phyloP scores from a whole-genome alignment of 2,888 invertebrate genomes.

The Ormyrus nitidulus region DNA sequence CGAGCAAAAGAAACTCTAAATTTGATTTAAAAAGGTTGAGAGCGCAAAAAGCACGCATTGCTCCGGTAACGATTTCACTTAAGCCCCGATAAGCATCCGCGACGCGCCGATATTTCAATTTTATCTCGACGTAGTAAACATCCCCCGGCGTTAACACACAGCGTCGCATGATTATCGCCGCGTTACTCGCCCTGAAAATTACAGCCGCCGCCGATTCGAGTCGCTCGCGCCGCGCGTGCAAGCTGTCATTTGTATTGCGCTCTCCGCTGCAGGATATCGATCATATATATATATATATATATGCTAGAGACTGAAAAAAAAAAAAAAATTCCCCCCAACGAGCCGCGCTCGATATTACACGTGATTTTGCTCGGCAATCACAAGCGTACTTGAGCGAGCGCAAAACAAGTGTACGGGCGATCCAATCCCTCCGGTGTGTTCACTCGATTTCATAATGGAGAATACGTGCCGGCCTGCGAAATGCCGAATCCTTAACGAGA shows the following conservation, averaged over 20 bases:
- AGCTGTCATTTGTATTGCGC: slow-evolving; percentile 38
- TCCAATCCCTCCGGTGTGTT: slow-evolving; percentile 14
- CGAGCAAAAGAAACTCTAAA: neutral
- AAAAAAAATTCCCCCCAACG: neutral
- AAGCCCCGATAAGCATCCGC: no score
- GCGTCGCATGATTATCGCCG: no score
- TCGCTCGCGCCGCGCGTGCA: no score
- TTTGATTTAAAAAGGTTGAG: neutral
- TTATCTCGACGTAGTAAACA: no score
- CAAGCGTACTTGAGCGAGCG: slow-evolving; percentile 40
- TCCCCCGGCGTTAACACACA: no score
- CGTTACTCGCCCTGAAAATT: no score
- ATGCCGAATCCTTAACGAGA: slow-evolving; percentile 43
- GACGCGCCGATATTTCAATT: no score
- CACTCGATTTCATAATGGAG: slow-evolving; percentile 42
- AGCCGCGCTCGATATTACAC: neutral
- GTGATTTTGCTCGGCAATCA: slow-evolving; percentile 32
- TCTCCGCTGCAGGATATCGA: slow-evolving; percentile 25
- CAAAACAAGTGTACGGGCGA: slow-evolving; percentile 30
- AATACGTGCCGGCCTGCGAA: slow-evolving; percentile 30
- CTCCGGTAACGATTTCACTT: no score
- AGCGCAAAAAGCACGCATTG: neutral
- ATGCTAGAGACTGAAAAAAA: slow-evolving; percentile 19
- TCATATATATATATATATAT: neutral
- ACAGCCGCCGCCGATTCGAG: no score